phyloP scores from a whole-genome alignment of 1,140 invertebrate species.

The Acyrthosiphon pisum region DNA sequence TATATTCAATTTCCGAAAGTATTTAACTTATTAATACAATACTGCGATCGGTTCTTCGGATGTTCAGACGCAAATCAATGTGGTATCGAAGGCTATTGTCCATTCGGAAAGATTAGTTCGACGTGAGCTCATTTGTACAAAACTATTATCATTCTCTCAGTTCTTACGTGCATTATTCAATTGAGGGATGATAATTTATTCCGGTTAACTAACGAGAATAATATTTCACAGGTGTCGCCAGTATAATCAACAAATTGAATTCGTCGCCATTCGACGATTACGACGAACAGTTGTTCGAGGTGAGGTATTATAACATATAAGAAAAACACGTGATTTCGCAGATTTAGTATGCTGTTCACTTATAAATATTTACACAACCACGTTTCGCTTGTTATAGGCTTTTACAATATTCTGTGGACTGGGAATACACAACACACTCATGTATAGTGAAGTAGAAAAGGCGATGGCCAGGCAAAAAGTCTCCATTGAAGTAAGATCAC shows the following conservation, averaged over 20 bases:
- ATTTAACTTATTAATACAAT: not conserved
- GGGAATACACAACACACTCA: slow-evolving; percentile 74
- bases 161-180: not conserved
- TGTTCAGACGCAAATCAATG: not conserved
- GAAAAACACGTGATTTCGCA: not conserved
- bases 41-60: not conserved
- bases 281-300: slow-evolving; percentile 68
- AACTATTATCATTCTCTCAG: no score
- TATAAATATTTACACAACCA: not conserved
- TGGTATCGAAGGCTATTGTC: not conserved
- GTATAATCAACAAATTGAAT: slow-evolving; percentile 70
- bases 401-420: slow-evolving; percentile 77
- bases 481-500: slow-evolving; percentile 67
- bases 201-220: not conserved
- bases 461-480: slow-evolving; percentile 73
- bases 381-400: slow-evolving; percentile 64
- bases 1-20: not conserved
- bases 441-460: slow-evolving; percentile 64
- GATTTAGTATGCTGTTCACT: not conserved
- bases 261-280: slow-evolving; percentile 67
- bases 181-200: not conserved
- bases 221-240: slow-evolving; percentile 61
- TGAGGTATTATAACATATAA: slow-evolving; percentile 49
- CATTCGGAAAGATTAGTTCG: not conserved
- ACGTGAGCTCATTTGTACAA: not conserved